These are phyloP conservation scores for Cyprinella venusta DNA, from an alignment of 2,797 vertebrate genomes.

Conservation along the genomic window DNA sequence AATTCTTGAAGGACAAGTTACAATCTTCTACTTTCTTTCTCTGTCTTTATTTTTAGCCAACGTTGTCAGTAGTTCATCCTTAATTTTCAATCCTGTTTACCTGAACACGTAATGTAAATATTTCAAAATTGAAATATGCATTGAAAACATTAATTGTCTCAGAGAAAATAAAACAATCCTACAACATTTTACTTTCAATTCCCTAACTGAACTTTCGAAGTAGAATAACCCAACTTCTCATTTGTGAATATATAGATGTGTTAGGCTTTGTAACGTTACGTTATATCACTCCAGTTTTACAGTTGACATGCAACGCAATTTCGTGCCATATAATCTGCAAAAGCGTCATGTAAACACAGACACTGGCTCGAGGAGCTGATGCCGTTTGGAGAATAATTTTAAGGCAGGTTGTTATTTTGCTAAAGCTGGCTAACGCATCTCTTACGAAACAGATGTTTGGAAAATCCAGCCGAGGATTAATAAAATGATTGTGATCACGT, in stretches of 20 bases:
- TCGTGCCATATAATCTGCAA: background rate
- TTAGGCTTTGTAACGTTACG: background rate
- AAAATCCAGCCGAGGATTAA: conserved; percentile 47
- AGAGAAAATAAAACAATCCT: background rate
- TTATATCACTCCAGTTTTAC: conserved; percentile 7
- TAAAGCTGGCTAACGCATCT: conserved; percentile 52
- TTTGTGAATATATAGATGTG: background rate
- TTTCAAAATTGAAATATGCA: background rate
- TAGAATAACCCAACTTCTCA: background rate
- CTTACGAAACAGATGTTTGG: conserved; percentile 57
- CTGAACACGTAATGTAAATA: too few relatives aligned
- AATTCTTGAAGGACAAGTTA: background rate
- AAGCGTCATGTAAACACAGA: background rate
- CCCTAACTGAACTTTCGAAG: background rate
- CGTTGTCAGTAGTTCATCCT: background rate
- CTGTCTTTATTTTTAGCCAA: too few relatives aligned
- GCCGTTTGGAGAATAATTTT: conserved; percentile 1
- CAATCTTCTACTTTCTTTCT: background rate
- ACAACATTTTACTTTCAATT: background rate
- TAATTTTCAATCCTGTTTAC: background rate
- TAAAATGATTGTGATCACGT: background rate
- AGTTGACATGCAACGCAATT: conserved; percentile 2
- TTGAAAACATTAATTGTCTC: background rate
- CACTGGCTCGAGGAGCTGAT: background rate
- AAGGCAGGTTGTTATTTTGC: conserved; percentile 38